phyloP scores from a whole-genome alignment of 2,113 vertebrate species.

The Poeciliopsis turrubarensis region DNA sequence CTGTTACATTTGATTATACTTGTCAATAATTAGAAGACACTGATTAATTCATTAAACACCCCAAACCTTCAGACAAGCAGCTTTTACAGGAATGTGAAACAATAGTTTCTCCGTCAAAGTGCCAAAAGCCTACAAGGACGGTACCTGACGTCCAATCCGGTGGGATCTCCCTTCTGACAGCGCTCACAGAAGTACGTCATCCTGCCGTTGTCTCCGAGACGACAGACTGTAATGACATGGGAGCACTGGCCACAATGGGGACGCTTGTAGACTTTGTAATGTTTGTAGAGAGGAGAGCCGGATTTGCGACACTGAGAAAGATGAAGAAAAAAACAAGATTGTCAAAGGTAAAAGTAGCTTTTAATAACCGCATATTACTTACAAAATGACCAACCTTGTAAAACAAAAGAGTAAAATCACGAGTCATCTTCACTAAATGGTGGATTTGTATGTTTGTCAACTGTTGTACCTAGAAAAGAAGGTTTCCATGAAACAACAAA shows the following conservation, averaged over 20 bases:
- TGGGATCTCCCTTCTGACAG: slow-evolving; percentile 86
- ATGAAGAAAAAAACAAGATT: slow-evolving; percentile 25
- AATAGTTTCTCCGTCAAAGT: slow-evolving; percentile 13
- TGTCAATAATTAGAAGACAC: background rate
- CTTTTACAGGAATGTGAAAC: slow-evolving; percentile 7
- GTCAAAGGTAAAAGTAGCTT: background rate
- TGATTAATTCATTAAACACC: background rate
- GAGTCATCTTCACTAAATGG: slow-evolving; percentile 90
- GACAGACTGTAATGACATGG: slow-evolving; percentile 85
- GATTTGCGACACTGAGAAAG: slow-evolving; percentile 83
- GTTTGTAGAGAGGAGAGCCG: slow-evolving; percentile 83
- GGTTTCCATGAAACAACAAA: slow-evolving; percentile 21
- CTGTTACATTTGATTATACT: background rate
- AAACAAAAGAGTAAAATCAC: slow-evolving; percentile 92
- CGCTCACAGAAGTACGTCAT: slow-evolving; percentile 92
- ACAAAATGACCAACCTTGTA: slow-evolving; percentile 84
- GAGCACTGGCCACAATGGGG: slow-evolving; percentile 83
- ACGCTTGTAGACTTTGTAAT: slow-evolving; percentile 90
- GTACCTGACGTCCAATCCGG: slow-evolving; percentile 82
- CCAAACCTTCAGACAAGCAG: background rate
- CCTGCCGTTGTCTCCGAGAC: slow-evolving; percentile 87
- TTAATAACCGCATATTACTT: background rate
- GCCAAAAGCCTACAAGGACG: slow-evolving; percentile 15
- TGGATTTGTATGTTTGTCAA: slow-evolving; percentile 82
- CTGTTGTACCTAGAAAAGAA: slow-evolving; percentile 82